Conservation (phyloP, 2,797 vertebrate genomes). For the Hydrolagus colliei region DNA sequence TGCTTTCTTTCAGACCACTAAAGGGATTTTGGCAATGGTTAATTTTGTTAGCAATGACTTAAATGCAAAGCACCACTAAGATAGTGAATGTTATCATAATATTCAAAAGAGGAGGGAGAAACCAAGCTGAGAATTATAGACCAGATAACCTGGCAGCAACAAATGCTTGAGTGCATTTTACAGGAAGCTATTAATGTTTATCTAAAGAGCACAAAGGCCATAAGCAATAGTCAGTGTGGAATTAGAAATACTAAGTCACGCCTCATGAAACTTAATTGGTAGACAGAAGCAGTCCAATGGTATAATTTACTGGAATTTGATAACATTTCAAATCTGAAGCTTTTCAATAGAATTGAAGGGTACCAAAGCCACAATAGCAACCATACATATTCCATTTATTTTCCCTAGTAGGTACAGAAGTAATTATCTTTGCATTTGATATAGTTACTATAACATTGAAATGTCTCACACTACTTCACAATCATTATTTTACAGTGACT, state of each 20-base stretch:
- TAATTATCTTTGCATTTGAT: too few species aligned
- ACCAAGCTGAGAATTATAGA: neutral
- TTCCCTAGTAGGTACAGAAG: too few species aligned
- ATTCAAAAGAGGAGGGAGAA: neutral
- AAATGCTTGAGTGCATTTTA: neutral
- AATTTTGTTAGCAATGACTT: too few species aligned
- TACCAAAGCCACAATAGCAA: neutral
- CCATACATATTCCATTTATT: too few species aligned
- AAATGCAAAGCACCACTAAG: too few species aligned
- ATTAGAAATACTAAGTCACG: slow-evolving; percentile 16
- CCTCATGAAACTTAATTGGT: slow-evolving; percentile 29
- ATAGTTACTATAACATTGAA: too few species aligned
- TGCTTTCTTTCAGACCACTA: too few species aligned
- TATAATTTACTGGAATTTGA: slow-evolving; percentile 20
- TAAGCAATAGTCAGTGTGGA: slow-evolving; percentile 20
- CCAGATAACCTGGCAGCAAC: neutral
- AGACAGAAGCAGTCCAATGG: neutral
- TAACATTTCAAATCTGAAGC: neutral
- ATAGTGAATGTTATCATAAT: neutral
- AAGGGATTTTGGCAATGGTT: too few species aligned
- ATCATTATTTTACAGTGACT: too few species aligned
- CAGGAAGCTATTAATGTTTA: neutral
- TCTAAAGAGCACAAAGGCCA: neutral
- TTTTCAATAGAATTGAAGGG: slow-evolving; percentile 23
- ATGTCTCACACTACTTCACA: too few species aligned